Conservation (phyloP, 2,888 invertebrate species). For the Eumerus sabulonum region DNA sequence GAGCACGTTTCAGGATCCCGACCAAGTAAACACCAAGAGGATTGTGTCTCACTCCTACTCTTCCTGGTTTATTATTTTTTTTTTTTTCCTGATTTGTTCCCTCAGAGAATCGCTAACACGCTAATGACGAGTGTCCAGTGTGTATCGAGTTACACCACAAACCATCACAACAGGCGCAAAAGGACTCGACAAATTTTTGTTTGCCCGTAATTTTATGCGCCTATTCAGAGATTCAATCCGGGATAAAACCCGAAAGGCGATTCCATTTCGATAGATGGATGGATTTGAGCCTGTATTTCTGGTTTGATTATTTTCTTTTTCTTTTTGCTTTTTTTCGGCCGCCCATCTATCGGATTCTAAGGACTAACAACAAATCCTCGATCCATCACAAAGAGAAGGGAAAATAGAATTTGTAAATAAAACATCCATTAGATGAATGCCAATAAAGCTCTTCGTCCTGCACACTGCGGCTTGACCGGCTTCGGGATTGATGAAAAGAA, state of each 20-base stretch:
- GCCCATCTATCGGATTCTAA: slow-evolving; percentile 2
- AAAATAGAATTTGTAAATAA: slow-evolving; percentile 67
- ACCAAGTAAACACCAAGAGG: slow-evolving; percentile 43
- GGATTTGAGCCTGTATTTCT: too few relatives aligned
- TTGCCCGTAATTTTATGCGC: slow-evolving; percentile 64
- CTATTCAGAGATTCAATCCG: slow-evolving; percentile 47
- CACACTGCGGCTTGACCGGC: too few relatives aligned
- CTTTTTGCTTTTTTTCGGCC: slow-evolving; percentile 40
- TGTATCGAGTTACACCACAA: slow-evolving; percentile 47
- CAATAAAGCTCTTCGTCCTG: slow-evolving; percentile 41
- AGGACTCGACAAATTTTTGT: slow-evolving; percentile 27
- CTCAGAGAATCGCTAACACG: slow-evolving; percentile 19
- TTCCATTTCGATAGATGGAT: slow-evolving; percentile 20
- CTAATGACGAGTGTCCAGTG: slow-evolving; percentile 55
- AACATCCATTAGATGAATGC: slow-evolving; percentile 66
- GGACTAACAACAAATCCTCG: slow-evolving; percentile 57
- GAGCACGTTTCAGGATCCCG: slow-evolving; percentile 55
- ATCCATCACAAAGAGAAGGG: slow-evolving; percentile 59
- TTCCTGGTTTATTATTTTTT: too few relatives aligned
- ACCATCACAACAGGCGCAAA: background rate
- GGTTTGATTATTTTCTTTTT: slow-evolving; percentile 16
- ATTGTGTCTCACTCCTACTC: slow-evolving; percentile 36
- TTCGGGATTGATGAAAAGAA: too few relatives aligned
- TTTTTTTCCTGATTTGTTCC: too few relatives aligned
- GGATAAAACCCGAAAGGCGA: slow-evolving; percentile 30